A percentile compares a stretch with the other conserved stretches of the same genome.
Conservation (phyloP, 2,888 invertebrate genomes). For the Helicoverpa assulta region DNA sequence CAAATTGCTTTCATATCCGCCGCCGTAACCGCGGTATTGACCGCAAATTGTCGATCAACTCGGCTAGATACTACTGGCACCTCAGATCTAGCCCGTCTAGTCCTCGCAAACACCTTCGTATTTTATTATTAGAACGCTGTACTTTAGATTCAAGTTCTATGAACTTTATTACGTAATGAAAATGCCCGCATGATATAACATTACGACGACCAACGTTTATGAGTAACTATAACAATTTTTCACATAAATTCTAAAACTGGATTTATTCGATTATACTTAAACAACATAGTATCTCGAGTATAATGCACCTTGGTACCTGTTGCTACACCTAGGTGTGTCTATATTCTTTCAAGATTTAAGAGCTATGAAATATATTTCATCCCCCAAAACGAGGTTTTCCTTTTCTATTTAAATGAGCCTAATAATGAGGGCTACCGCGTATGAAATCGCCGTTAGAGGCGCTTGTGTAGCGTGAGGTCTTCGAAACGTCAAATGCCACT, state of each 20-base stretch:
- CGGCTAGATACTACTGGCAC: constrained; percentile 55
- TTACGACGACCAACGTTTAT: constrained; percentile 40
- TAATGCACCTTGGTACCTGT: background rate
- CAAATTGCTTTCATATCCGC: constrained; percentile 77
- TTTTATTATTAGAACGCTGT: constrained; percentile 61
- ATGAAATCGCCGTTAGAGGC: no score
- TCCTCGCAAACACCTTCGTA: constrained; percentile 52
- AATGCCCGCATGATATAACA: constrained; percentile 50
- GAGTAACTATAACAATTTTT: constrained; percentile 28
- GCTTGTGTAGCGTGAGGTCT: no score
- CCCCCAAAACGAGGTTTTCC: no score
- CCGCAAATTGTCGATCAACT: constrained; percentile 71
- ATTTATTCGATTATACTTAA: constrained; percentile 1
- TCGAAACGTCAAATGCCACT: no score
- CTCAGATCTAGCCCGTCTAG: constrained; percentile 41
- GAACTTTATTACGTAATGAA: constrained; percentile 61
- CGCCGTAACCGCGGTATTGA: constrained; percentile 68
- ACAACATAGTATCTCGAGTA: background rate
- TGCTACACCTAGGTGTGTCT: background rate
- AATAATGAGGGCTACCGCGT: no score
- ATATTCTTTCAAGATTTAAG: background rate
- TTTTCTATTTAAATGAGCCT: no score
- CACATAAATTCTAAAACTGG: constrained; percentile 9
- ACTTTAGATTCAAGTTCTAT: constrained; percentile 57
- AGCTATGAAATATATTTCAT: no score